These are phyloP conservation scores for Tragulus kanchil DNA, from an alignment of 2,113 vertebrate genomes.

Conservation along the genomic window DNA sequence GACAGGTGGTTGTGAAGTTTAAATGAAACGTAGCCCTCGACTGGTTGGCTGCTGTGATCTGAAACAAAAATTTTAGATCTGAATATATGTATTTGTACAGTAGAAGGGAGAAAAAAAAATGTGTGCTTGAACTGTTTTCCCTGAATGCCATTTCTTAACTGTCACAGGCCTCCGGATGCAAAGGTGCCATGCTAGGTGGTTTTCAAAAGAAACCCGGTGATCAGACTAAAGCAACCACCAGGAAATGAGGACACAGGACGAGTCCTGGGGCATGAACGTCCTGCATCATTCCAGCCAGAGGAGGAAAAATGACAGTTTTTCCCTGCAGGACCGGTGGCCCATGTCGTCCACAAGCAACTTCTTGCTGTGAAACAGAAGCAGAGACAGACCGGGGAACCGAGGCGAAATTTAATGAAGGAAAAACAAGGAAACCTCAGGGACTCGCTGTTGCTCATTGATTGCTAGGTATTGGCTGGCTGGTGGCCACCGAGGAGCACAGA, in stretches of 20 bases:
- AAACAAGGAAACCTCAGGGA: background rate
- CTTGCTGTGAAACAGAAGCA: background rate
- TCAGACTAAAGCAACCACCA: background rate
- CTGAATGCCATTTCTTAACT: background rate
- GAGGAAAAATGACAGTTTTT: background rate
- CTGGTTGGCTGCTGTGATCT: background rate
- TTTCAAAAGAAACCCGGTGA: background rate
- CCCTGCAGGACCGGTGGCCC: fast-evolving
- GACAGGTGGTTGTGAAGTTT: background rate
- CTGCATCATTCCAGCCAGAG: background rate
- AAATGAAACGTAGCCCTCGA: no score
- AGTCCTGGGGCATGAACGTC: background rate
- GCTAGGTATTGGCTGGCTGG: background rate
- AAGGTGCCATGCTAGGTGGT: background rate
- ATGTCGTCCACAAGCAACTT: background rate
- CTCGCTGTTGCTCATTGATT: background rate
- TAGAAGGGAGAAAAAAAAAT: background rate
- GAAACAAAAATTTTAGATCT: background rate
- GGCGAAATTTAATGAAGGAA: background rate
- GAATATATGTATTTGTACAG: background rate
- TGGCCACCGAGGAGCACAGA: background rate
- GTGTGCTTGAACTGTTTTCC: background rate
- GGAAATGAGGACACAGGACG: background rate
- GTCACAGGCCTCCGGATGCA: conserved; percentile 2
- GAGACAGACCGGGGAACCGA: background rate